phyloP scores from a whole-genome alignment of 2,888 invertebrate genomes.

The Monochamus alternatus region DNA sequence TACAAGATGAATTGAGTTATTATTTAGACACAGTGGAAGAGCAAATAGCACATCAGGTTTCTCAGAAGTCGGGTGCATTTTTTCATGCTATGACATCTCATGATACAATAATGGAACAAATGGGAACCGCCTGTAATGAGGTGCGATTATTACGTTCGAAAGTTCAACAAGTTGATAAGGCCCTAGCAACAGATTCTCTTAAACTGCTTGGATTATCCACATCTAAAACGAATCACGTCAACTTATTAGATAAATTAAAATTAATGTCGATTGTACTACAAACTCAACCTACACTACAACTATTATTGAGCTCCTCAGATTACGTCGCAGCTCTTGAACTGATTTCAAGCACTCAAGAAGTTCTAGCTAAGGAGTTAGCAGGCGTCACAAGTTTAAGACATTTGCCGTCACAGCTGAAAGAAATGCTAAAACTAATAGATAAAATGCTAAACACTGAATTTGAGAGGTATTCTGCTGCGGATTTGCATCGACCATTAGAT shows the following conservation, averaged over 20 bases:
- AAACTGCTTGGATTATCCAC: conserved; percentile 82
- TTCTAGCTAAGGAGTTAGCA: conserved; percentile 89
- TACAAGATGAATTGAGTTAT: conserved; percentile 94
- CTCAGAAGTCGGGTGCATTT: conserved; percentile 96
- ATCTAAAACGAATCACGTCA: conserved; percentile 77
- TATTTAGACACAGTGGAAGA: conserved; percentile 97
- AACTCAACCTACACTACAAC: conserved; percentile 97
- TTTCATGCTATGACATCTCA: conserved; percentile 99
- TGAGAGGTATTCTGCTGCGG: conserved; percentile 90
- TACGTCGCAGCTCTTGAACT: conserved; percentile 98
- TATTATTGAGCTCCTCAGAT: conserved; percentile 94
- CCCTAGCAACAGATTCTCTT: conserved; percentile 86
- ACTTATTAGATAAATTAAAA: conserved; percentile 84
- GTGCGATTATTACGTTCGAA: conserved; percentile 83
- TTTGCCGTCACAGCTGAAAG: conserved; percentile 94
- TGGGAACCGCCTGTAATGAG: conserved; percentile 86
- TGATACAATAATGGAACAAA: conserved; percentile 96
- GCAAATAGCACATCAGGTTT: conserved; percentile 93
- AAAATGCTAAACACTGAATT: conserved; percentile 98
- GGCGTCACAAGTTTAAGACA: conserved; percentile 97
- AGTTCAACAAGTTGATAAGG: conserved; percentile 84
- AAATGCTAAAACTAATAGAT: conserved; percentile 96
- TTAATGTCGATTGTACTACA: conserved; percentile 97
- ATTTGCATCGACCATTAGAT: conserved; percentile 88
- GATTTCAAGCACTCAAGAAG: conserved; percentile 96